These are phyloP conservation scores for Helostoma temminkii DNA, from an alignment of 2,797 vertebrate species.

Conservation along the genomic window DNA sequence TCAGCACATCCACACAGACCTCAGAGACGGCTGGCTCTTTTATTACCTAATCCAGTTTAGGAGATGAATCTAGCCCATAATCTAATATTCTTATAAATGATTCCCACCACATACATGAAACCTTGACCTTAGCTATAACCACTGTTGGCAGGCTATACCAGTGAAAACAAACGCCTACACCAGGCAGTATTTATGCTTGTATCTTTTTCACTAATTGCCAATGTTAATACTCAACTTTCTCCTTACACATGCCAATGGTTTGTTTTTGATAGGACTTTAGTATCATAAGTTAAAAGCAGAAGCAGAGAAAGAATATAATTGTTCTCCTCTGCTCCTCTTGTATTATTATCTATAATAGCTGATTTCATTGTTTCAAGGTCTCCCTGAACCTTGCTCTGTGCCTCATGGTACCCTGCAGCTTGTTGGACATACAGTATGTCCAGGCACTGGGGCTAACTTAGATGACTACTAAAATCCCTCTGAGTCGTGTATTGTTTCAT, in stretches of 20 bases:
- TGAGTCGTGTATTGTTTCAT: slow-evolving; percentile 43
- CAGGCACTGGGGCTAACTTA: slow-evolving; percentile 8
- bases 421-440: slow-evolving; percentile 35
- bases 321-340: too few species aligned
- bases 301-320: too few species aligned
- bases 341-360: too few species aligned
- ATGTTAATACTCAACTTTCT: slow-evolving; percentile 21
- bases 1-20: slow-evolving; percentile 69
- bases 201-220: slow-evolving; percentile 54
- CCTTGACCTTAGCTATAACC: slow-evolving; percentile 73
- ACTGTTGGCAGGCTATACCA: slow-evolving; percentile 38
- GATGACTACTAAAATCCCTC: slow-evolving; percentile 54
- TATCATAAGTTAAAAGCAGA: not conserved
- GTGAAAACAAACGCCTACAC: slow-evolving; percentile 44
- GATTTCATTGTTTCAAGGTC: slow-evolving; percentile 40
- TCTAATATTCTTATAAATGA: slow-evolving; percentile 82
- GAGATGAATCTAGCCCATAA: slow-evolving; percentile 80
- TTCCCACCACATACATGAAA: slow-evolving; percentile 73
- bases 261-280: slow-evolving; percentile 22
- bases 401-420: slow-evolving; percentile 43
- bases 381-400: slow-evolving; percentile 27
- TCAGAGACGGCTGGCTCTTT: slow-evolving; percentile 68
- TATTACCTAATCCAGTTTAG: slow-evolving; percentile 85
- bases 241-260: slow-evolving; percentile 18
- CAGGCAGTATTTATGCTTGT: slow-evolving; percentile 23